Evolutionary conservation across 2,888 invertebrate species (phyloP).

Genomic region (Proisotoma minuta): DNA sequence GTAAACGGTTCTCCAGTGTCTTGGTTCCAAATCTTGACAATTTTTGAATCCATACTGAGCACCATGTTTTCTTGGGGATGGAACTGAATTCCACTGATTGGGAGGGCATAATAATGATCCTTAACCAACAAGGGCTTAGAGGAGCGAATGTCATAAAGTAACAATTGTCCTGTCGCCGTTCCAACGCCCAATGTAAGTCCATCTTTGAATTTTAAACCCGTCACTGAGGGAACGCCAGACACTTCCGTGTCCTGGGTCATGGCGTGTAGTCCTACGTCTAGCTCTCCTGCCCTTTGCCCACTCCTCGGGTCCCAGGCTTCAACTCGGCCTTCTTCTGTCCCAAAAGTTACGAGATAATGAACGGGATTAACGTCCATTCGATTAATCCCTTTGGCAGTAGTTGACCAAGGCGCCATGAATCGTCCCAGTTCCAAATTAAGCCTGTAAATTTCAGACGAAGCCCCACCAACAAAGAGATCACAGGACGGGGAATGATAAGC

Average conservation of each 20-base stretch:
- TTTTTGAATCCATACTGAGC: constrained; percentile 80
- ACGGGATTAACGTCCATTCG: constrained; percentile 79
- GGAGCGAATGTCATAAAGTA: constrained; percentile 91
- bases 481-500: constrained; percentile 82
- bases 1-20: constrained; percentile 86
- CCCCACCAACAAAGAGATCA: constrained; percentile 88
- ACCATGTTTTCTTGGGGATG: constrained; percentile 69
- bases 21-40: constrained; percentile 87
- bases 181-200: constrained; percentile 70
- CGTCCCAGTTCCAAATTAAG: constrained; percentile 93
- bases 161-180: constrained; percentile 85
- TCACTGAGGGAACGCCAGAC: constrained; percentile 66
- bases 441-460: constrained; percentile 78
- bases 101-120: constrained; percentile 90
- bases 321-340: constrained; percentile 83
- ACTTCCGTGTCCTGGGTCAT: constrained; percentile 56
- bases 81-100: constrained; percentile 83
- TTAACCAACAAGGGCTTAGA: constrained; percentile 81
- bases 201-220: constrained; percentile 60
- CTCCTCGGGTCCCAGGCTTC: constrained; percentile 96
- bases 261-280: constrained; percentile 75
- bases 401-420: constrained; percentile 77
- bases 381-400: constrained; percentile 71
- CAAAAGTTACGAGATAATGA: constrained; percentile 80
- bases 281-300: constrained; percentile 66